Percentiles rank a stretch among this genome's conserved stretches.
Evolutionary conservation across 2,113 vertebrate species (phyloP).

Genomic region (Hemicordylus capensis): DNA sequence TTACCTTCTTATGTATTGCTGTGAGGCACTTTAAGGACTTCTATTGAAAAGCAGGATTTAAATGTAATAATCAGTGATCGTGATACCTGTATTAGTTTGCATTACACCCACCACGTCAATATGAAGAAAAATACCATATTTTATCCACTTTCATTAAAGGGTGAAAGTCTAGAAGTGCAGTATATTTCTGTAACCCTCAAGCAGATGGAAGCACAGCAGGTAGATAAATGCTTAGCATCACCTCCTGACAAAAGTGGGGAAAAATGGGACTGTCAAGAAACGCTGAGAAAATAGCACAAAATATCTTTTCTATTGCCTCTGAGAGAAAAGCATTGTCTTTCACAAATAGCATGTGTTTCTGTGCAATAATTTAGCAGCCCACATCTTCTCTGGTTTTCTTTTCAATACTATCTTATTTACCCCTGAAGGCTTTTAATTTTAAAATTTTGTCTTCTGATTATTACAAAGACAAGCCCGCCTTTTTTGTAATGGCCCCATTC

Average conservation of each 20-base stretch:
- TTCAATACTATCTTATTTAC: conserved; percentile 23
- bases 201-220: conserved; percentile 67
- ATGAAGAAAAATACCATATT: neutral
- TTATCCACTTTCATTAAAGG: conserved; percentile 31
- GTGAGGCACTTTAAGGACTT: no score
- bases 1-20: no score
- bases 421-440: conserved; percentile 47
- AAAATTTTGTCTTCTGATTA: neutral
- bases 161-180: conserved; percentile 1
- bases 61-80: no score
- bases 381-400: conserved; percentile 40
- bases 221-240: conserved; percentile 51
- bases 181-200: conserved; percentile 4
- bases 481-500: neutral
- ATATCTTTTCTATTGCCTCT: conserved; percentile 45
- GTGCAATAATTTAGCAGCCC: conserved; percentile 73
- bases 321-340: conserved; percentile 48
- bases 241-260: conserved; percentile 66
- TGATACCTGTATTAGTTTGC: neutral
- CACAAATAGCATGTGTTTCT: conserved; percentile 30
- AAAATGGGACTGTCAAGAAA: conserved; percentile 38
- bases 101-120: neutral
- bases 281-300: conserved; percentile 47
- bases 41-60: no score
- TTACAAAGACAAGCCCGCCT: conserved; percentile 17